These are phyloP conservation scores for Melinaea menophilus DNA, from an alignment of 2,888 invertebrate genomes.

Conservation along the genomic window DNA sequence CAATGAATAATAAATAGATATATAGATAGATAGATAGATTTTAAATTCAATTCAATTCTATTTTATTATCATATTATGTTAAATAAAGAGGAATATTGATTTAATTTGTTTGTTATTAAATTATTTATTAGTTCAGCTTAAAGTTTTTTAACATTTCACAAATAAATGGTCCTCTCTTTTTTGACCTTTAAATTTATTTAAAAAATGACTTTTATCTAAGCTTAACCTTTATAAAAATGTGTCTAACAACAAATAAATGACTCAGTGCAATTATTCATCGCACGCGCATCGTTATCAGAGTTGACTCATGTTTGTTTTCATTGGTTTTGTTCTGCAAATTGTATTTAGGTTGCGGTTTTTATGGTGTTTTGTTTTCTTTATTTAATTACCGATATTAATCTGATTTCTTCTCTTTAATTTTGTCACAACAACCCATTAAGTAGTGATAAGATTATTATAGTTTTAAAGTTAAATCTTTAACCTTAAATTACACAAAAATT, in stretches of 20 bases:
- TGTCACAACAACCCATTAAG: no score
- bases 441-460: no score
- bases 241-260: constrained; percentile 39
- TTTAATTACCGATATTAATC: neutral
- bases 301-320: constrained; percentile 38
- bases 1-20: constrained; percentile 4
- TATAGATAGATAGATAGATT: neutral
- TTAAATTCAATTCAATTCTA: neutral
- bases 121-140: no score
- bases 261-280: constrained; percentile 40
- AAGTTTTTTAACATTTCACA: neutral
- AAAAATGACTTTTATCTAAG: constrained; percentile 5
- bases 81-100: neutral
- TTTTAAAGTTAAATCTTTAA: neutral
- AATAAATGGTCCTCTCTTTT: neutral
- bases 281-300: constrained; percentile 38
- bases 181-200: neutral
- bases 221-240: constrained; percentile 31
- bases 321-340: constrained; percentile 24
- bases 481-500: neutral
- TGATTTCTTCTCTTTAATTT: neutral
- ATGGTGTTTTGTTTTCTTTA: constrained; percentile 2
- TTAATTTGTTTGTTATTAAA: neutral
- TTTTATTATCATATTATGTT: neutral
- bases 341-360: constrained; percentile 6